Percentiles rank a stretch among this genome's conserved stretches.
phyloP scores from a whole-genome alignment of 1,140 invertebrate genomes.

The Mylabris phalerata region DNA sequence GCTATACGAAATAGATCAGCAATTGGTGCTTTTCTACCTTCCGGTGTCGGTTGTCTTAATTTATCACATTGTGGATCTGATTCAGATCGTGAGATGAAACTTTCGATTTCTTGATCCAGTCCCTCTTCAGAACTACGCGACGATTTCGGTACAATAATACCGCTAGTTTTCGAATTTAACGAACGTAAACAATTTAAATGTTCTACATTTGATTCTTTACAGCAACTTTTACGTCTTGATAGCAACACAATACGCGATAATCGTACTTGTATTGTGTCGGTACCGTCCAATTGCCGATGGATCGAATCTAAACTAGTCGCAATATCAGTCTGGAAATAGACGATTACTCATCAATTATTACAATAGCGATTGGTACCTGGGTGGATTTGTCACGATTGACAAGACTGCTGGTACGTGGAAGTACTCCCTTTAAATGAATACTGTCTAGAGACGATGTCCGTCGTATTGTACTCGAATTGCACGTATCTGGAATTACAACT shows the following conservation, averaged over 20 bases:
- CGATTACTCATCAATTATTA: background rate
- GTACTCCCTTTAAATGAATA: conserved; percentile 66
- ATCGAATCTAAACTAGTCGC: conserved; percentile 9
- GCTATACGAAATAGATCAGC: conserved; percentile 55
- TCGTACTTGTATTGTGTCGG: background rate
- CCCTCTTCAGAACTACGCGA: conserved; percentile 76
- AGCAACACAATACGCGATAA: background rate
- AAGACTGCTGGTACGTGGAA: conserved; percentile 60
- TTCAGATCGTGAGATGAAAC: conserved; percentile 21
- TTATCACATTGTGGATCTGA: conserved; percentile 2
- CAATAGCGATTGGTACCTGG: conserved; percentile 47
- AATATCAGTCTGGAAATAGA: conserved; percentile 10
- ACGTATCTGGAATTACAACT: background rate
- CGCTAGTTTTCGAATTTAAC: background rate
- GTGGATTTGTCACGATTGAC: conserved; percentile 66
- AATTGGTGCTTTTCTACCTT: conserved; percentile 73
- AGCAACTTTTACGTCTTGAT: background rate
- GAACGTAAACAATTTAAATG: background rate
- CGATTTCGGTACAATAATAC: conserved; percentile 27
- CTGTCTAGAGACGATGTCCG: conserved; percentile 69
- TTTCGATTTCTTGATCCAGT: conserved; percentile 75
- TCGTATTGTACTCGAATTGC: conserved; percentile 51
- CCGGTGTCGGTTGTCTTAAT: conserved; percentile 51
- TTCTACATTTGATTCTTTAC: background rate
- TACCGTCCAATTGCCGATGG: background rate